Conservation (phyloP, 2,797 vertebrate genomes). For the Atherinosoma microstoma region DNA sequence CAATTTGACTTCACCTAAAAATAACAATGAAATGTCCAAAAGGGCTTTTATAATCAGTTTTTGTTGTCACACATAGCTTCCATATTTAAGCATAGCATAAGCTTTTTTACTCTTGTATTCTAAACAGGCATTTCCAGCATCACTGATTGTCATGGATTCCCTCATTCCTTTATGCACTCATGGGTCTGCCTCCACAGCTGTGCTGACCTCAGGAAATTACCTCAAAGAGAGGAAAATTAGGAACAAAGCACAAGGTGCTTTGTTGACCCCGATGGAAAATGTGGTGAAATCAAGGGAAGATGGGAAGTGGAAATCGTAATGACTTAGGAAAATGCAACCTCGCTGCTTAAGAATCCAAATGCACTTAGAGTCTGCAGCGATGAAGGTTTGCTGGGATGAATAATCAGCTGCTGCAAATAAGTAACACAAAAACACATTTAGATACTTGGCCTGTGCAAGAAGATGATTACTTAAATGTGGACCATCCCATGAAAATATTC, state of each 20-base stretch:
- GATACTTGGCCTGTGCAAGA: background rate
- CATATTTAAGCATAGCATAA: background rate
- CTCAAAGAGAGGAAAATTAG: background rate
- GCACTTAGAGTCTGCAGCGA: background rate
- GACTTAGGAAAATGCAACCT: background rate
- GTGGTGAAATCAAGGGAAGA: background rate
- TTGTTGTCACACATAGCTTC: background rate
- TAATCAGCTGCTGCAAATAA: background rate
- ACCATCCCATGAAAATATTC: background rate
- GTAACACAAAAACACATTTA: background rate
- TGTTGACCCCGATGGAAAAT: background rate
- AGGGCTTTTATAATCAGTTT: background rate
- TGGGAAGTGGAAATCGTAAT: background rate
- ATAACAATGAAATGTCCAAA: background rate
- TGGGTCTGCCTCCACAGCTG: background rate
- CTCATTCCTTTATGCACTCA: background rate
- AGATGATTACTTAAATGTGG: background rate
- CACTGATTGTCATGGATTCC: background rate
- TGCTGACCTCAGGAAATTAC: background rate
- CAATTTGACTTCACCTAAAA: background rate
- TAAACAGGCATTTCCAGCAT: background rate
- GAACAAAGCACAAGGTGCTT: background rate
- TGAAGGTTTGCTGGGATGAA: background rate
- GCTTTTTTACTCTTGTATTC: background rate
- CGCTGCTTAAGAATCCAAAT: background rate